Conservation (phyloP, 1,140 invertebrate species). For the Reticulitermes speratus region DNA sequence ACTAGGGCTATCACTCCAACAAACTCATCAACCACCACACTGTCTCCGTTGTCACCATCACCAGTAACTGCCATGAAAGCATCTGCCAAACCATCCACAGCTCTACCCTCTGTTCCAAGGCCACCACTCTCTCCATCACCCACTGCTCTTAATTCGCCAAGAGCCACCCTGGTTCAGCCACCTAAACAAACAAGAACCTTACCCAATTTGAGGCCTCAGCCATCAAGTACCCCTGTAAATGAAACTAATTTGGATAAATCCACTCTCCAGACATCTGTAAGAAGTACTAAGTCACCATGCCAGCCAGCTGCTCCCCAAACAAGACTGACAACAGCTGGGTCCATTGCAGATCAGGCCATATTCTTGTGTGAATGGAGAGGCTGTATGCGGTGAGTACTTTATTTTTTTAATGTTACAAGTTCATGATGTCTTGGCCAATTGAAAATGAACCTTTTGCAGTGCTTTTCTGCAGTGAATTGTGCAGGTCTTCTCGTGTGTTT, state of each 20-base stretch:
- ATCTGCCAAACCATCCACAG: conserved; percentile 26
- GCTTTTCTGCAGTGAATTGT: too few relatives aligned
- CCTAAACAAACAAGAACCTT: neutral
- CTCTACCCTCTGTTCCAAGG: conserved; percentile 21
- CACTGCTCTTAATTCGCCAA: neutral
- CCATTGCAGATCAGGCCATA: conserved; percentile 15
- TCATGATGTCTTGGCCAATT: neutral
- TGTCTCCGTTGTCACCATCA: conserved; percentile 20
- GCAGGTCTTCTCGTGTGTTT: too few relatives aligned
- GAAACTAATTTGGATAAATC: neutral
- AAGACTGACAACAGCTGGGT: conserved; percentile 9
- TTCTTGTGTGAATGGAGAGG: conserved; percentile 91
- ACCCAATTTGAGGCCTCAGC: neutral
- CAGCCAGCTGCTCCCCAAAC: conserved; percentile 14
- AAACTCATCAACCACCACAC: conserved; percentile 2
- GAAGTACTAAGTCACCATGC: conserved; percentile 44
- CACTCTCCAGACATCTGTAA: neutral
- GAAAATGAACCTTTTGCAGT: neutral
- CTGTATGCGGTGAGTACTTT: conserved; percentile 67
- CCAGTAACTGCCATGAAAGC: conserved; percentile 34
- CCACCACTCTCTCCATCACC: conserved; percentile 26
- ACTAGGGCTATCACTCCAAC: conserved; percentile 12
- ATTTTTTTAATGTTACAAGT: conserved; percentile 7
- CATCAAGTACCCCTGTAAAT: neutral
- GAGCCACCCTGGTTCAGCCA: neutral